Percentiles rank a stretch among this genome's conserved stretches.
Evolutionary conservation across 2,113 vertebrate species (phyloP).

Genomic region (Myocastor coypus): DNA sequence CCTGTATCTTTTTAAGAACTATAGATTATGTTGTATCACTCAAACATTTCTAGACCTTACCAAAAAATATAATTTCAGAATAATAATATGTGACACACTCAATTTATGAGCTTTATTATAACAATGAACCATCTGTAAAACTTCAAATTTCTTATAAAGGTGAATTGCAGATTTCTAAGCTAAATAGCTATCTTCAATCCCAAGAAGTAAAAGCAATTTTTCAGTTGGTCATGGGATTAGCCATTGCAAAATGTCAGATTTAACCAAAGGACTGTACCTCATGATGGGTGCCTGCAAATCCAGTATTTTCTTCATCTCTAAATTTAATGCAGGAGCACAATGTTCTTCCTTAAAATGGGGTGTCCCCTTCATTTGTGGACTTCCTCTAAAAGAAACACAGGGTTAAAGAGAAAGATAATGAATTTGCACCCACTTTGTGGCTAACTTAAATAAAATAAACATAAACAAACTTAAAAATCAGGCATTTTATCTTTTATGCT

Average conservation of each 20-base stretch:
- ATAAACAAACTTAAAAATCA: constrained; percentile 38
- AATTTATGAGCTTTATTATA: constrained; percentile 17
- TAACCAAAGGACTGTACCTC: constrained; percentile 87
- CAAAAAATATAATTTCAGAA: constrained; percentile 6
- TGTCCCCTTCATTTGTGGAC: constrained; percentile 93
- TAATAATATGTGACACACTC: neutral
- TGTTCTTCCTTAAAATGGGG: constrained; percentile 98
- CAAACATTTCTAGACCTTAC: constrained; percentile 29
- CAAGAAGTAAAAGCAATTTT: constrained; percentile 47
- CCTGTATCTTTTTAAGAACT: constrained; percentile 31
- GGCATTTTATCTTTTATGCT: constrained; percentile 14
- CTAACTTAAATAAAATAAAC: constrained; percentile 30
- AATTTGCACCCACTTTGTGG: constrained; percentile 39
- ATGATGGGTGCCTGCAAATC: constrained; percentile 97
- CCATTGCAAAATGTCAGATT: constrained; percentile 39
- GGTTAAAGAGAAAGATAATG: constrained; percentile 54
- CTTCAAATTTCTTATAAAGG: neutral
- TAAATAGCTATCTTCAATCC: constrained; percentile 2
- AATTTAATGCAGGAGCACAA: constrained; percentile 94
- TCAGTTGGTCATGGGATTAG: neutral
- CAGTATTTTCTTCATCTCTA: constrained; percentile 96
- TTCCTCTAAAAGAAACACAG: constrained; percentile 89
- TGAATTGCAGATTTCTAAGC: constrained; percentile 30
- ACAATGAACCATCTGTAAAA: neutral
- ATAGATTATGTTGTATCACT: neutral